phyloP scores from a whole-genome alignment of 2,888 invertebrate genomes.

The Temnothorax unifasciatus region DNA sequence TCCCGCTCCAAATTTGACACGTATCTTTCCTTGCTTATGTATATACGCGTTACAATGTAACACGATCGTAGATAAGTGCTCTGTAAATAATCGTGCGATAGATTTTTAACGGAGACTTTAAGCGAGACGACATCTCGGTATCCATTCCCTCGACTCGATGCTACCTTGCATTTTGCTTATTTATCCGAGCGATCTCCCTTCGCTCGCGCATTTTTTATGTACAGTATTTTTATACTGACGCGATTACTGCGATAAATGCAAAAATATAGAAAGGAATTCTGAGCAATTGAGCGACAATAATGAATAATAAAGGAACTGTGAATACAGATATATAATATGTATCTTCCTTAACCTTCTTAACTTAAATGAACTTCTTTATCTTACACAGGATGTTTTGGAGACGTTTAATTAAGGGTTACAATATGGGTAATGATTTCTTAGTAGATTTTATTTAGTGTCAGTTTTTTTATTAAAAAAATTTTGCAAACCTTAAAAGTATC shows the following conservation, averaged over 20 bases:
- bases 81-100: constrained; percentile 62
- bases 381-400: too few relatives aligned
- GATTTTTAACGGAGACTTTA: constrained; percentile 20
- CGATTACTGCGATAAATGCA: constrained; percentile 71
- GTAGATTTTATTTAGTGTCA: background rate
- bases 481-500: background rate
- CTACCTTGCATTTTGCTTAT: constrained; percentile 64
- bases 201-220: constrained; percentile 68
- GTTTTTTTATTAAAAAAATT: background rate
- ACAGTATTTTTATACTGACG: constrained; percentile 83
- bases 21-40: constrained; percentile 10
- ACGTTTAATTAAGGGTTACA: background rate
- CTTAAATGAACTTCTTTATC: background rate
- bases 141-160: constrained; percentile 79
- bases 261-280: background rate
- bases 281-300: background rate
- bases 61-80: background rate
- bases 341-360: background rate
- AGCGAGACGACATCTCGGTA: constrained; percentile 70
- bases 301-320: background rate
- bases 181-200: constrained; percentile 56
- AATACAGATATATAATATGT: too few relatives aligned
- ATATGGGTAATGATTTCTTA: background rate
- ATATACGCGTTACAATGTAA: constrained; percentile 24
- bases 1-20: background rate